Evolutionary conservation across 2,797 vertebrate genomes (phyloP).

Genomic region (Peromyscus attwateri): DNA sequence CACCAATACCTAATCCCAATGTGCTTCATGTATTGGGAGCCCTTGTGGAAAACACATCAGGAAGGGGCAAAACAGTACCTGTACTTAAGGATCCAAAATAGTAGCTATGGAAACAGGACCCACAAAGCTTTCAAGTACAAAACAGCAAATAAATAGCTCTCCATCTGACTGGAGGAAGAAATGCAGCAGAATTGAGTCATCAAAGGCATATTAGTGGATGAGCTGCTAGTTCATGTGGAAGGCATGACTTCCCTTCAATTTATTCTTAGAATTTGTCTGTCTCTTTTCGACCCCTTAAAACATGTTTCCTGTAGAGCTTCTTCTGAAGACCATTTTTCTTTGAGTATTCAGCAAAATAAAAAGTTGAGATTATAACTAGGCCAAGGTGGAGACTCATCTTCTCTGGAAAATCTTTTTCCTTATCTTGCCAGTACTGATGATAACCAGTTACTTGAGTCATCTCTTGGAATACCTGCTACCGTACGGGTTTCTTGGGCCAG

Average conservation of each 20-base stretch:
- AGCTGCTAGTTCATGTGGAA: neutral
- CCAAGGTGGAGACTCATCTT: neutral
- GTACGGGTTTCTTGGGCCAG: neutral
- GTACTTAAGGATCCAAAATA: neutral
- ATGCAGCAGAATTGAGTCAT: neutral
- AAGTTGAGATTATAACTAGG: neutral
- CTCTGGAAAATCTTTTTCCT: neutral
- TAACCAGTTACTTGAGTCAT: neutral
- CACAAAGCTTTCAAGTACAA: neutral
- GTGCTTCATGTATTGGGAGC: neutral
- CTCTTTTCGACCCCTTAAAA: neutral
- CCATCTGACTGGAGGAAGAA: slow-evolving; percentile 18
- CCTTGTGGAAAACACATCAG: neutral
- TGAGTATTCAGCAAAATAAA: slow-evolving; percentile 12
- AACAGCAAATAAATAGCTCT: neutral
- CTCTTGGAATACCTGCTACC: neutral
- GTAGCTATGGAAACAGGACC: neutral
- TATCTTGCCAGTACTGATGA: neutral
- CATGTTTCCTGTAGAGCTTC: neutral
- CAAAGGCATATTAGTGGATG: neutral
- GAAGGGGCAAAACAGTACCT: neutral
- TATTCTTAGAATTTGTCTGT: neutral
- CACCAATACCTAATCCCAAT: no score
- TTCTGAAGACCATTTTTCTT: neutral
- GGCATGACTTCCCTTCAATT: neutral